These are phyloP conservation scores for Fukomys damarensis DNA, from an alignment of 2,113 vertebrate species.

Conservation along the genomic window DNA sequence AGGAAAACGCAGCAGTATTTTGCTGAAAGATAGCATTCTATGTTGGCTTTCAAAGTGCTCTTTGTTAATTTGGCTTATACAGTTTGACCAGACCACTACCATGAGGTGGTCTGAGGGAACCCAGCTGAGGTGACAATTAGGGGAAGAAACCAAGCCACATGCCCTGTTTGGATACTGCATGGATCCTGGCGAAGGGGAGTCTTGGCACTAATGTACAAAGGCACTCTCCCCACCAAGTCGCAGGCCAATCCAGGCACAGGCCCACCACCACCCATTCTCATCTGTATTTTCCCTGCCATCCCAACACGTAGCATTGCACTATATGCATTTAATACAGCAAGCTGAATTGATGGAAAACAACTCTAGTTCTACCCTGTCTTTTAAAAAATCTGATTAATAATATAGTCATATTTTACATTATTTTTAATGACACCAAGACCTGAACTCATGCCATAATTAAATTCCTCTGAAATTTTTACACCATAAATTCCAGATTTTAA, in stretches of 20 bases:
- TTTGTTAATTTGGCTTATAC: not conserved
- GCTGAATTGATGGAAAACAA: not conserved
- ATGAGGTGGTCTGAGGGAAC: not conserved
- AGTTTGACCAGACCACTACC: not conserved
- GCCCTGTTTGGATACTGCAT: not conserved
- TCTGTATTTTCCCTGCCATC: not conserved
- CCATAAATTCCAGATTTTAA: not conserved
- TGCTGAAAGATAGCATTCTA: not conserved
- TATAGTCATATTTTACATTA: not conserved
- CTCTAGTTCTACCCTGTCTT: not conserved
- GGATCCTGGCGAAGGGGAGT: not conserved
- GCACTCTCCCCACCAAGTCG: too few species aligned
- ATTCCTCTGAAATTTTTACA: not conserved
- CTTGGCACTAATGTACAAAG: not conserved
- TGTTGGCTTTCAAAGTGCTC: not conserved
- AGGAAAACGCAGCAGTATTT: not conserved
- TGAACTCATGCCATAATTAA: constrained; percentile 18
- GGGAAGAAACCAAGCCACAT: not conserved
- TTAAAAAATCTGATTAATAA: not conserved
- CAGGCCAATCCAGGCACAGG: too few species aligned
- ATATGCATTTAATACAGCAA: not conserved
- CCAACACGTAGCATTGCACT: not conserved
- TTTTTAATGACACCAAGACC: not conserved
- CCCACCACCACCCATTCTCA: not conserved
- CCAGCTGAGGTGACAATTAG: not conserved